Conservation (phyloP, 2,113 vertebrate genomes). For the Axis porcinus region DNA sequence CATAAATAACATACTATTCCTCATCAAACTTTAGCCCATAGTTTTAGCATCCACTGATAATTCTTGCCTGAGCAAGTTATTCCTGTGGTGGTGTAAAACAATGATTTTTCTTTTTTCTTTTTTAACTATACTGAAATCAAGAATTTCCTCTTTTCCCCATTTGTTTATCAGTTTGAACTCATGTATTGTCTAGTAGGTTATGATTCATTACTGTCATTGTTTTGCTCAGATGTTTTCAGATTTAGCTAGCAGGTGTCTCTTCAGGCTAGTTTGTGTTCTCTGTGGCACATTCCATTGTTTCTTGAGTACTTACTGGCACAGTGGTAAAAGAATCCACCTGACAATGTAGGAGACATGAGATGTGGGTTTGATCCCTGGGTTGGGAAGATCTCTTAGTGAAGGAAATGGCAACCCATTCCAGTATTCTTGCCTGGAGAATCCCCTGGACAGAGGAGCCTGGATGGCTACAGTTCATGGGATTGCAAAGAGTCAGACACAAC, state of each 20-base stretch:
- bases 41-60: background rate
- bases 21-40: background rate
- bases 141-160: background rate
- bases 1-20: background rate
- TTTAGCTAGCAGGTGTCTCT: background rate
- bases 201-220: background rate
- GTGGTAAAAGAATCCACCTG: background rate
- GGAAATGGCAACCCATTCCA: background rate
- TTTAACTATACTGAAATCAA: background rate
- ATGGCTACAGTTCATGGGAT: background rate
- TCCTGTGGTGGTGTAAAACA: background rate
- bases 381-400: background rate
- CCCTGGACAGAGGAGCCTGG: background rate
- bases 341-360: background rate
- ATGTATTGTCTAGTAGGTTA: background rate
- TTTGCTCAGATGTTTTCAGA: background rate
- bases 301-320: background rate
- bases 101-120: background rate
- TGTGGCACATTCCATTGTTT: background rate
- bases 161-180: background rate
- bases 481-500: background rate
- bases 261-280: background rate
- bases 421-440: background rate
- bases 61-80: background rate
- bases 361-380: background rate